phyloP scores from a whole-genome alignment of 2,797 vertebrate species.

The Fratercula arctica region DNA sequence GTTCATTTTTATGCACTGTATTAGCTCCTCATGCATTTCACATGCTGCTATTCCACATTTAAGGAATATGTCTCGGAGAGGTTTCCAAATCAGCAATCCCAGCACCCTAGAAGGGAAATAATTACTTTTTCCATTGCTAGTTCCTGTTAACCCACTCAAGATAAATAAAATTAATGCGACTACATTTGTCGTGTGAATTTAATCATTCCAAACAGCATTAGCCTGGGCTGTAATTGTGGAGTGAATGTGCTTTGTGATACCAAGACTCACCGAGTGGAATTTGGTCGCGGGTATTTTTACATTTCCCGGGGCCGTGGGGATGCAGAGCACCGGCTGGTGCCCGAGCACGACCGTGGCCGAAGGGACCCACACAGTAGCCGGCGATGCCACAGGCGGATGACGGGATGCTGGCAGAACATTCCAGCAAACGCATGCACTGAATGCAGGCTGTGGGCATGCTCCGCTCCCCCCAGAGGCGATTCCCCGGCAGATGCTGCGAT shows the following conservation, averaged over 20 bases:
- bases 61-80: conserved; percentile 19
- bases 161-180: conserved; percentile 72
- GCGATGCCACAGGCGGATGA: background rate
- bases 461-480: background rate
- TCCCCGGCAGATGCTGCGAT: fast-evolving
- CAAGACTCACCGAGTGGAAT: conserved; percentile 14
- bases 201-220: conserved; percentile 68
- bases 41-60: conserved; percentile 41
- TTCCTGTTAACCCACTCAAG: conserved; percentile 68
- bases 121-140: conserved; percentile 46
- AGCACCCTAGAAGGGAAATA: conserved; percentile 49
- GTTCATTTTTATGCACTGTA: conserved; percentile 47
- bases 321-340: background rate
- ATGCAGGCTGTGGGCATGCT: background rate
- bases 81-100: conserved; percentile 56
- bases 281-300: background rate
- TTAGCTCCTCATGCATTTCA: conserved; percentile 47
- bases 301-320: background rate
- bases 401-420: background rate
- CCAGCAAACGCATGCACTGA: fast-evolving
- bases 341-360: fast-evolving
- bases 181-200: conserved; percentile 65
- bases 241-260: background rate
- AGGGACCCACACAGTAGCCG: no score
- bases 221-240: conserved; percentile 11